Conservation (phyloP, 1,140 invertebrate genomes). For the Orius insidiosus region DNA sequence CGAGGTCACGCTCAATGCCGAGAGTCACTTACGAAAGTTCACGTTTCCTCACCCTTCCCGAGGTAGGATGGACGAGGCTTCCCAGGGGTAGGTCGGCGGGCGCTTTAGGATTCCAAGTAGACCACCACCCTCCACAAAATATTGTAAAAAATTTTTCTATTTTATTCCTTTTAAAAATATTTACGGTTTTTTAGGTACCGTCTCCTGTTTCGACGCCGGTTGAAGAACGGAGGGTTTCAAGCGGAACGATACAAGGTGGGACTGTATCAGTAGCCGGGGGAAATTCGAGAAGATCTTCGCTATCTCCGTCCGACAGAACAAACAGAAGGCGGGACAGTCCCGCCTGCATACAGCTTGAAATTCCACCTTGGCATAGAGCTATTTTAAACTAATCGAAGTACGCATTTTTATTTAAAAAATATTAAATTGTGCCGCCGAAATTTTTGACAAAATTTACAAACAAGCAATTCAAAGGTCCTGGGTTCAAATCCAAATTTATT, state of each 20-base stretch:
- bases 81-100: conserved; percentile 23
- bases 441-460: too few species aligned
- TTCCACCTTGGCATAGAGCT: conserved; percentile 28
- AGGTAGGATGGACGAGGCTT: conserved; percentile 20
- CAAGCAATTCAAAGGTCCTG: too few species aligned
- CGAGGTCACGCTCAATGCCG: conserved; percentile 33
- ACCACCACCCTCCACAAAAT: conserved; percentile 8
- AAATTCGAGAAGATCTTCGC: conserved; percentile 25
- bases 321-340: conserved; percentile 25
- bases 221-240: conserved; percentile 19
- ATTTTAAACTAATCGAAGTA: conserved; percentile 30
- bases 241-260: conserved; percentile 16
- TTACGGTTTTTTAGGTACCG: conserved; percentile 6
- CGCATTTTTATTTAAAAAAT: conserved; percentile 1
- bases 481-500: too few species aligned
- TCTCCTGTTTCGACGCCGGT: conserved; percentile 22
- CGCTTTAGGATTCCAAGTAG: conserved; percentile 18
- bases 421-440: too few species aligned
- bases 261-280: conserved; percentile 14
- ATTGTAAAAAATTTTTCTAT: conserved; percentile 1
- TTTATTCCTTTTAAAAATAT: too few species aligned
- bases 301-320: conserved; percentile 27
- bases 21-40: conserved; percentile 28
- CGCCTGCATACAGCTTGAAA: conserved; percentile 23
- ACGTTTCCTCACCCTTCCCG: conserved; percentile 26